These are phyloP conservation scores for Martes martes DNA, from an alignment of 2,113 vertebrate species.

Conservation along the genomic window DNA sequence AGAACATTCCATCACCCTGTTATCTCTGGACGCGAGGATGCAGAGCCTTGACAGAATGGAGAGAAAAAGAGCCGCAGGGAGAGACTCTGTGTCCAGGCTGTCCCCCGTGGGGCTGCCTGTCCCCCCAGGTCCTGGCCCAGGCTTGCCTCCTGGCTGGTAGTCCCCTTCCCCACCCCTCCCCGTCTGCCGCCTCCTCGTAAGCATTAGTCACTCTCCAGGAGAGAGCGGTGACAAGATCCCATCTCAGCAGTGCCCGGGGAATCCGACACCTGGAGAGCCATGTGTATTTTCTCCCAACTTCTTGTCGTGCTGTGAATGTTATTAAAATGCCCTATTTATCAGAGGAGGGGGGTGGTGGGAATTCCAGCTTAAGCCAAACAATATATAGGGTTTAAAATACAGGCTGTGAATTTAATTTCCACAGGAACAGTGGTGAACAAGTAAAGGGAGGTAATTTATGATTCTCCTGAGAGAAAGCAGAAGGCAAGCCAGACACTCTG, in stretches of 20 bases:
- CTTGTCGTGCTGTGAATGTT: slow-evolving; percentile 41
- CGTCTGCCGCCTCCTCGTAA: fast-evolving
- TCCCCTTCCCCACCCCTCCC: neutral
- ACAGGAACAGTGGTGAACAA: neutral
- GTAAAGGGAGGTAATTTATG: neutral
- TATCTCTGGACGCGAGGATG: neutral
- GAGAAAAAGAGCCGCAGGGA: neutral
- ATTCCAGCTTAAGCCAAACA: slow-evolving; percentile 25
- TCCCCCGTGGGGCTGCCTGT: fast-evolving
- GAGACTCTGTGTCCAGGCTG: fast-evolving
- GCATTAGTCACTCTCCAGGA: neutral
- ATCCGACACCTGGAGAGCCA: neutral
- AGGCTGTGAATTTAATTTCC: slow-evolving; percentile 20
- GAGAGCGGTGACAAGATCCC: neutral
- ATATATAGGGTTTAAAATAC: slow-evolving; percentile 9
- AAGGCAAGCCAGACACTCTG: neutral
- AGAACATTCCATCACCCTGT: neutral
- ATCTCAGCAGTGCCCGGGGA: neutral
- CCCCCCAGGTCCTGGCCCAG: neutral
- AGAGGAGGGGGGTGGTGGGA: neutral
- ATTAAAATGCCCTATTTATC: slow-evolving; percentile 62
- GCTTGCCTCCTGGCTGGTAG: neutral
- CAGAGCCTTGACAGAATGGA: fast-evolving
- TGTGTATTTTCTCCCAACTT: neutral
- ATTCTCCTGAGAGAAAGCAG: neutral